Base-by-base conservation (phyloP, 2,888 invertebrate species). In the Coelinius sp. region DNA sequence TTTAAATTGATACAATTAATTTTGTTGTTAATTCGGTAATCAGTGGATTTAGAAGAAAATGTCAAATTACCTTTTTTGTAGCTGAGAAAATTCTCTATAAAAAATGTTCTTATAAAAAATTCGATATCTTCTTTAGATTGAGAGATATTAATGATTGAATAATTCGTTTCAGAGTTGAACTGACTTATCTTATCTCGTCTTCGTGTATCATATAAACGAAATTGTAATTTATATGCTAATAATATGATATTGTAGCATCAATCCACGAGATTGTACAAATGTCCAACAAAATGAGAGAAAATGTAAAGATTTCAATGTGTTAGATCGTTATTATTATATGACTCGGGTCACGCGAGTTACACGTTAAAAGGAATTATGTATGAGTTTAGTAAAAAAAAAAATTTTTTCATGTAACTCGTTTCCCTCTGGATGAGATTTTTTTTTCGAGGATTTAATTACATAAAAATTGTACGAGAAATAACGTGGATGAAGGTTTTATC, bases 331-430 rank as follows among this genome's bases (percentile, higher is more conserved):
- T 67, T 64, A 68, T 68, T 73, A 52, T n/a, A n/a, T n/a, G n/a
- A n/a, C 64, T 59, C 49, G 46, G 52, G 44, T 73, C 75, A 75
- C 73, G 73, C 75, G 62, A 75, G 59, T 24, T 17, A 22, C 41
- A 31, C 68, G 73, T 75, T 75, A 73, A 38, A 38, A 56, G 20
- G 8, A 2, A 56, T 56, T 31, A 56, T 56, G 14, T n/a, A 31
- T 56, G 56, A 56, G 27, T 31, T 31, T 12, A 56, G 5, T 4
- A n/a, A 10, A 27, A 49, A 20, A 49, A 49, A 52, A 52, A 49
- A 8, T 49, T 56, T 56, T 56, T 27, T 25, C 2, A 31, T 25
- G 6, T 12, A 56, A 27, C n/a, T 5, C 10, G 14, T 14, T 49
- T n/a, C 22, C 14, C 14, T 41, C 14, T 41, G 3, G n/a, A 2